Conservation (phyloP, 1,140 invertebrate genomes). For the Battus philenor region DNA sequence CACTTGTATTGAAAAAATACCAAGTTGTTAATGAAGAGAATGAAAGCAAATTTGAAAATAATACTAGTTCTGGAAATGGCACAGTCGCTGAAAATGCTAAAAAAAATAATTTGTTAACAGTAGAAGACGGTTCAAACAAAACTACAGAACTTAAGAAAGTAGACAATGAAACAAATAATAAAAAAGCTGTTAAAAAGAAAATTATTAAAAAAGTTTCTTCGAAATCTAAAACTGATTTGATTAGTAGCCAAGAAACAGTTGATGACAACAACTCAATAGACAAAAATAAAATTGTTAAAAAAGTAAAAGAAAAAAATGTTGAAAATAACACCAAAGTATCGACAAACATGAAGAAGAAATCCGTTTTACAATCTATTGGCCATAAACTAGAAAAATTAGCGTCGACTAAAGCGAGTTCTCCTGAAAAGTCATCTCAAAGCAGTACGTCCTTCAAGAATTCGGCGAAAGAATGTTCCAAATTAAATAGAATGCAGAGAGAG, state of each 20-base stretch:
- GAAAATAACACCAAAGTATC: conserved; percentile 56
- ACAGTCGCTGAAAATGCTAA: conserved; percentile 22
- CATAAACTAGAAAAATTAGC: conserved; percentile 81
- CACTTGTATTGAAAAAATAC: conserved; percentile 68
- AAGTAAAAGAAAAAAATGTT: conserved; percentile 65
- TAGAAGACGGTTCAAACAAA: conserved; percentile 22
- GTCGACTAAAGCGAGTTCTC: conserved; percentile 64
- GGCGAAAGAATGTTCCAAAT: conserved; percentile 41
- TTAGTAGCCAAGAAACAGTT: conserved; percentile 30
- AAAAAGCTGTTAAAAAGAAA: conserved; percentile 73
- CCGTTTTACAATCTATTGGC: conserved; percentile 78
- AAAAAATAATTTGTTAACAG: conserved; percentile 1
- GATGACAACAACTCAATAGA: conserved; percentile 41
- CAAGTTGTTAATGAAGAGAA: conserved; percentile 34
- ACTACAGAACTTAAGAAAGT: conserved; percentile 19
- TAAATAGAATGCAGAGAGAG: conserved; percentile 77
- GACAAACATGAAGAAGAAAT: conserved; percentile 74
- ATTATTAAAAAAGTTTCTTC: conserved; percentile 68
- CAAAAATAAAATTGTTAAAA: conserved; percentile 67
- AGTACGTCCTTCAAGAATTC: conserved; percentile 24
- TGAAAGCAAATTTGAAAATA: conserved; percentile 23
- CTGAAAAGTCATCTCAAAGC: conserved; percentile 55
- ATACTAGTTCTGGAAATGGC: conserved; percentile 33
- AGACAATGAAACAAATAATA: conserved; percentile 49
- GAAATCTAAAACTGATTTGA: conserved; percentile 58